These are phyloP conservation scores for Gambusia yucatana DNA, from an alignment of 2,797 vertebrate genomes.

Conservation along the genomic window DNA sequence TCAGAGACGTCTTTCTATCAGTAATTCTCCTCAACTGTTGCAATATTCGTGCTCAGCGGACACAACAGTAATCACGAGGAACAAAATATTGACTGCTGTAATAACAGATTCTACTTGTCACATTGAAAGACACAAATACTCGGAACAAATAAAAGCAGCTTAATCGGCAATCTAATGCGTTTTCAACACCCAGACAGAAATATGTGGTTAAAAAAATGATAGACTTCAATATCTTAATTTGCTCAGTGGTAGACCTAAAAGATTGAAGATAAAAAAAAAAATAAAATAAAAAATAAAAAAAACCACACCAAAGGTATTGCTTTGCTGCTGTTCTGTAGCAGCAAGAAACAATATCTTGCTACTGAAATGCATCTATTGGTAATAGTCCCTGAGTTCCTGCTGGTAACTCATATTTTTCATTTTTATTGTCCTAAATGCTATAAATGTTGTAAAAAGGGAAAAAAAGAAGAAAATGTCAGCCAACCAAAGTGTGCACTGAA, in stretches of 20 bases:
- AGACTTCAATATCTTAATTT: conserved; percentile 18
- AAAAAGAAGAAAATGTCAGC: background rate
- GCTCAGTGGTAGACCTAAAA: background rate
- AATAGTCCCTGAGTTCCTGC: conserved; percentile 10
- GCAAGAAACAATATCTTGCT: too few relatives aligned
- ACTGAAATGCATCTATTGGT: conserved; percentile 13
- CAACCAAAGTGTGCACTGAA: conserved; percentile 2
- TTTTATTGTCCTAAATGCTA: background rate
- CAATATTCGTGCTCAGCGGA: background rate
- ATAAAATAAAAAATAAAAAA: too few relatives aligned
- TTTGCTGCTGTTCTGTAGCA: conserved; percentile 1
- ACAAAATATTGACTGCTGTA: too few relatives aligned
- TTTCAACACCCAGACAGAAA: background rate
- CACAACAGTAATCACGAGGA: background rate
- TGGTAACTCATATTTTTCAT: conserved; percentile 3
- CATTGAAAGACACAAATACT: background rate
- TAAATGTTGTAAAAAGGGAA: background rate
- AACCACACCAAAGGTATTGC: background rate
- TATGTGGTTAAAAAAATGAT: background rate
- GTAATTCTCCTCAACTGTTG: background rate
- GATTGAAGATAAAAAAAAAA: background rate
- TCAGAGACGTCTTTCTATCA: background rate
- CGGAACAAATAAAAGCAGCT: background rate
- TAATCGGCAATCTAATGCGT: background rate
- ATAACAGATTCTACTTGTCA: too few relatives aligned